phyloP scores from a whole-genome alignment of 2,888 invertebrate genomes.

The Lasius platythorax region DNA sequence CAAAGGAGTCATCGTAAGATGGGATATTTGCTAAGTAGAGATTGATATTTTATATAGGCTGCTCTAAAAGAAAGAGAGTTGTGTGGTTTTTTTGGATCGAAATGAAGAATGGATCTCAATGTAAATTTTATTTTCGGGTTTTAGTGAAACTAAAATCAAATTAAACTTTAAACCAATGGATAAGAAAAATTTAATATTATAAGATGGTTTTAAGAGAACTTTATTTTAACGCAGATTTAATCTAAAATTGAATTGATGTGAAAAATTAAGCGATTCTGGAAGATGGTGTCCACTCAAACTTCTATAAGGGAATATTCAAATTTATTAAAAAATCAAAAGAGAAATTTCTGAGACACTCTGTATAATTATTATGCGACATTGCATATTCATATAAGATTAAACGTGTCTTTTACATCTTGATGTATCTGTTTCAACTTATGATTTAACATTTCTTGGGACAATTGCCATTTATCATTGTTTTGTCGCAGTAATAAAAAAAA shows the following conservation, averaged over 20 bases:
- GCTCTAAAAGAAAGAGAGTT: neutral
- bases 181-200: slow-evolving; percentile 15
- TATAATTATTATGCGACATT: slow-evolving; percentile 1
- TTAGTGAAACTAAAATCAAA: neutral
- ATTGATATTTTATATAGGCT: neutral
- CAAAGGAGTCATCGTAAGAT: neutral
- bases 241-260: neutral
- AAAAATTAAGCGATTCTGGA: neutral
- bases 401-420: neutral
- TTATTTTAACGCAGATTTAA: neutral
- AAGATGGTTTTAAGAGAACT: neutral
- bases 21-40: neutral
- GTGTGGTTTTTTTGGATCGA: neutral
- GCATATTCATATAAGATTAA: slow-evolving; percentile 17
- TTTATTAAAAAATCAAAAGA: neutral
- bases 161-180: neutral
- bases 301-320: neutral
- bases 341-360: neutral
- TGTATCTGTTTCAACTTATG: neutral
- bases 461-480: neutral
- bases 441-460: neutral
- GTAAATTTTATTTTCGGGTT: neutral
- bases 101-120: neutral
- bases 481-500: neutral
- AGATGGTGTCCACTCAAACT: neutral